These are phyloP conservation scores for Salvelinus alpinus DNA, from an alignment of 2,113 vertebrate genomes.

Conservation along the genomic window DNA sequence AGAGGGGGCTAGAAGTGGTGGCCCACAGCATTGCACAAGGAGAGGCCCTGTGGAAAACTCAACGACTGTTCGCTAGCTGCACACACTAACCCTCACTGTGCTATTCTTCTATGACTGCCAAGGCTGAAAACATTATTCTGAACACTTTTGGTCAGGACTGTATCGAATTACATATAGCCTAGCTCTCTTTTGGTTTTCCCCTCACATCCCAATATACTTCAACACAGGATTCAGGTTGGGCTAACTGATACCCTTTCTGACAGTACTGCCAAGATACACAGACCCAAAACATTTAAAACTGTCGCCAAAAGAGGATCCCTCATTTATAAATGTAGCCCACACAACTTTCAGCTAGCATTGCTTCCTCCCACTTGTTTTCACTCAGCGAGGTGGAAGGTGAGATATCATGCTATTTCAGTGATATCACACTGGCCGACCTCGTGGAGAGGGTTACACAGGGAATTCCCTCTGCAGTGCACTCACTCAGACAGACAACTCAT, in stretches of 20 bases:
- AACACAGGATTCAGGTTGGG: not conserved
- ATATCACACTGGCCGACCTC: not conserved
- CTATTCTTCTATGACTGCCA: not conserved
- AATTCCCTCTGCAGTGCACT: conserved; percentile 25
- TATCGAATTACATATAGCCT: not conserved
- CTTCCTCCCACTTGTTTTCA: not conserved
- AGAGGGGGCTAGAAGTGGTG: not conserved
- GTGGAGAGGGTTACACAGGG: conserved; percentile 37
- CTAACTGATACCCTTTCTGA: not conserved
- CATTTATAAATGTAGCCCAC: not conserved
- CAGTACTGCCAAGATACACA: not conserved
- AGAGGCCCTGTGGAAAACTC: not conserved
- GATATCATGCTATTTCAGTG: not conserved
- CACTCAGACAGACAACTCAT: not conserved
- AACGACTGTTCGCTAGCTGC: not conserved
- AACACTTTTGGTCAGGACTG: not conserved
- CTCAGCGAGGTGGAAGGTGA: not conserved
- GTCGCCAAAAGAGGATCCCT: not conserved
- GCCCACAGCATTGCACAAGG: not conserved
- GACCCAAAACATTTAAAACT: not conserved
- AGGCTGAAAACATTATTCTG: not conserved
- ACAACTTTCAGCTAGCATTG: not conserved
- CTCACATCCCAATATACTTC: not conserved
- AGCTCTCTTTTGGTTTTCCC: not conserved
- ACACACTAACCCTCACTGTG: not conserved